These are phyloP conservation scores for Sciurus vulgaris DNA, from an alignment of 2,797 vertebrate genomes.

Conservation along the genomic window DNA sequence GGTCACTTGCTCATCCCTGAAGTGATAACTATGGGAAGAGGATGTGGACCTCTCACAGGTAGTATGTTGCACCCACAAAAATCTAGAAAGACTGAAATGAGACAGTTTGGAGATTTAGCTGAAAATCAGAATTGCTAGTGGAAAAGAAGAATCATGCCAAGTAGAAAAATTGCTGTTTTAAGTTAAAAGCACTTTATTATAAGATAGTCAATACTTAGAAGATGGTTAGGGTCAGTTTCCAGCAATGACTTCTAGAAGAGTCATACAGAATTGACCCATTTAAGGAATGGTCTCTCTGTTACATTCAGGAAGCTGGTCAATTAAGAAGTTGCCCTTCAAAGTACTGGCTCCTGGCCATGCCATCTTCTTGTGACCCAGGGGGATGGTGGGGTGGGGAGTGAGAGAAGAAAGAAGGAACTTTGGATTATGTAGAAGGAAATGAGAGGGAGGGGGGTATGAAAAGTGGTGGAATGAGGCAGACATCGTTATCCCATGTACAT, in stretches of 20 bases:
- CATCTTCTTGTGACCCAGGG: background rate
- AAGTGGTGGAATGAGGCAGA: no score
- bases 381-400: no score
- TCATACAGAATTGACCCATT: background rate
- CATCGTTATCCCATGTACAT: no score
- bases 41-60: background rate
- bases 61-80: no score
- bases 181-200: background rate
- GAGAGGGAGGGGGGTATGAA: no score
- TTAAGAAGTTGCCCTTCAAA: background rate
- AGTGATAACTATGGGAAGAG: background rate
- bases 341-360: background rate
- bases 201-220: background rate
- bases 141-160: background rate
- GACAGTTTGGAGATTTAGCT: background rate
- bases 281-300: background rate
- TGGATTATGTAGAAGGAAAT: no score
- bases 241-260: background rate
- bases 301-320: background rate
- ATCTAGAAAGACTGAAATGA: background rate
- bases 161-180: background rate
- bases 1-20: background rate
- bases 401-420: no score
- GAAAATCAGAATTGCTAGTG: background rate
- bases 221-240: background rate